phyloP scores from a whole-genome alignment of 2,888 invertebrate species.

The Chloromyia formosa region DNA sequence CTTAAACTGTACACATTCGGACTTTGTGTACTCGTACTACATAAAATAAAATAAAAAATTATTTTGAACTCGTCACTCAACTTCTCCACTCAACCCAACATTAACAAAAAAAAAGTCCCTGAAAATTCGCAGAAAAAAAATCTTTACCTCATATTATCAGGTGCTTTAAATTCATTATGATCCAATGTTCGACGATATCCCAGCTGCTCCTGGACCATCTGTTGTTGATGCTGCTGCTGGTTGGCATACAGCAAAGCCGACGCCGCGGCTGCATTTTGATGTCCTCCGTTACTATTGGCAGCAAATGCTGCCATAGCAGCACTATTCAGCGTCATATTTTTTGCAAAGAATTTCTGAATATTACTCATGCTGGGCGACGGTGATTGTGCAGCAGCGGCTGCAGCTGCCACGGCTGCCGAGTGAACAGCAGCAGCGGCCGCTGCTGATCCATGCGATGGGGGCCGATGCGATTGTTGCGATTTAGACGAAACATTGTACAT shows the following conservation, averaged over 20 bases:
- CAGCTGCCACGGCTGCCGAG: background rate
- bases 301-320: slow-evolving; percentile 38
- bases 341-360: slow-evolving; percentile 48
- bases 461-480: slow-evolving; percentile 53
- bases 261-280: slow-evolving; percentile 47
- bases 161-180: slow-evolving; percentile 52
- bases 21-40: too few relatives aligned
- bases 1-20: too few relatives aligned
- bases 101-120: too few relatives aligned
- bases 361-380: slow-evolving; percentile 13
- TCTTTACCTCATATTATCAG: slow-evolving; percentile 50
- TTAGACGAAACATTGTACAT: slow-evolving; percentile 46
- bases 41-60: too few relatives aligned
- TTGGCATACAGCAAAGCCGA: slow-evolving; percentile 52
- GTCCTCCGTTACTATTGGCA: background rate
- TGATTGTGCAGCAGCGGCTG: background rate
- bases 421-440: too few relatives aligned
- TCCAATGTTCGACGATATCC: slow-evolving; percentile 43
- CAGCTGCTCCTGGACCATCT: slow-evolving; percentile 25
- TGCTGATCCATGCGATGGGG: slow-evolving; percentile 55
- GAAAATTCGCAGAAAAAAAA: background rate
- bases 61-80: too few relatives aligned
- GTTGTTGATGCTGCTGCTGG: slow-evolving; percentile 40
- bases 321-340: slow-evolving; percentile 47
- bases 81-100: too few relatives aligned